Evolutionary conservation across 2,113 vertebrate genomes (phyloP).

Genomic region (Aegotheles bennettii): DNA sequence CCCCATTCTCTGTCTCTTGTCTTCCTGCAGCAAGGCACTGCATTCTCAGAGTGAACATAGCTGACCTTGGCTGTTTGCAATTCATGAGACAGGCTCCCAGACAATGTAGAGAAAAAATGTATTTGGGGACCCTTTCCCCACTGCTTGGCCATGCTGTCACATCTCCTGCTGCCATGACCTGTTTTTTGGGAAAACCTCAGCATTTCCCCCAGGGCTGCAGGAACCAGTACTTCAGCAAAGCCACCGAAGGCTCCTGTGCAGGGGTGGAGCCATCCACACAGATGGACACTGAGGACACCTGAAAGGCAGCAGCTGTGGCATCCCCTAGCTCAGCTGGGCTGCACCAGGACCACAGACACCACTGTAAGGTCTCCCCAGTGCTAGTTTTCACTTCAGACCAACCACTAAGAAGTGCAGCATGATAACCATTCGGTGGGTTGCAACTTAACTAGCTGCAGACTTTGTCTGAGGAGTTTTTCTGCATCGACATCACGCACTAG

Average conservation of each 20-base stretch:
- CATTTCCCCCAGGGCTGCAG: neutral
- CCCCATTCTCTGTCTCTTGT: neutral
- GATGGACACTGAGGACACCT: neutral
- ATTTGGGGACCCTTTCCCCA: neutral
- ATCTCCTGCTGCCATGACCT: neutral
- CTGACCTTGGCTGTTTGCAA: neutral
- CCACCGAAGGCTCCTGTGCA: neutral
- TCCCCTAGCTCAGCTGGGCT: neutral
- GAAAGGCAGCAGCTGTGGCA: neutral
- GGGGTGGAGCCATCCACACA: neutral
- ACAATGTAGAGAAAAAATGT: neutral
- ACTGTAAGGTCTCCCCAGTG: neutral
- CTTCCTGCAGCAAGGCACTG: neutral
- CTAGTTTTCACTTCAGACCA: neutral
- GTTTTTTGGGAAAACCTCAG: neutral
- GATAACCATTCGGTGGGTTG: accelerated
- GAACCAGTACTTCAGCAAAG: neutral
- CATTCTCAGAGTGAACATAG: neutral
- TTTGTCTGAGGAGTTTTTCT: neutral
- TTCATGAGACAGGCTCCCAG: neutral
- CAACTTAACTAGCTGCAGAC: neutral
- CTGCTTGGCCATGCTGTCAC: neutral
- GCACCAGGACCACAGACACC: neutral
- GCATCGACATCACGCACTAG: accelerated
- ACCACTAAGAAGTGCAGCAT: neutral